Evolutionary conservation across 2,113 vertebrate species (phyloP).

Genomic region (Gopherus flavomarginatus): DNA sequence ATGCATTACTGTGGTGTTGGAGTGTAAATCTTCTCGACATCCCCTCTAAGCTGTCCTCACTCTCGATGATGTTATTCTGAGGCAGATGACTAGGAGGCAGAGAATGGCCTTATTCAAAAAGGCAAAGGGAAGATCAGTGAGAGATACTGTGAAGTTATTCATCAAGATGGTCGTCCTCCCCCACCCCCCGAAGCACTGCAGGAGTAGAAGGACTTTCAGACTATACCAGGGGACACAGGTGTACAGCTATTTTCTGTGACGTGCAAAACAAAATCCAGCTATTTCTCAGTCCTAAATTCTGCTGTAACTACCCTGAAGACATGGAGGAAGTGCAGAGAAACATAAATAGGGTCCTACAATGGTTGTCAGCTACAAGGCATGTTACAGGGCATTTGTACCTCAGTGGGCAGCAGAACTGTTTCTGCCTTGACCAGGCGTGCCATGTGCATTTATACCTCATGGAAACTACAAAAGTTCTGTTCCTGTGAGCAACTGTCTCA

Average conservation of each 20-base stretch:
- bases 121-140: neutral
- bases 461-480: neutral
- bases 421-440: neutral
- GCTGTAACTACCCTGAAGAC: neutral
- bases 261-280: no score
- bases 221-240: neutral
- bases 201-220: neutral
- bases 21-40: neutral
- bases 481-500: neutral
- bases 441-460: neutral
- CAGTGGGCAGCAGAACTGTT: neutral
- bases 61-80: neutral
- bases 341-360: neutral
- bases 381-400: neutral
- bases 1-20: neutral
- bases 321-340: neutral
- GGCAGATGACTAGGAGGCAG: neutral
- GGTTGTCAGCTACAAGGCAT: neutral
- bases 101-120: neutral
- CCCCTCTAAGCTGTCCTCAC: neutral
- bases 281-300: neutral
- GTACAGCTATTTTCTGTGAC: neutral
- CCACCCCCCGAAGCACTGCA: neutral
- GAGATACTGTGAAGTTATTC: neutral
- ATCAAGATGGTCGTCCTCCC: neutral